phyloP scores from a whole-genome alignment of 2,888 invertebrate genomes.

The Leuctra nigra region DNA sequence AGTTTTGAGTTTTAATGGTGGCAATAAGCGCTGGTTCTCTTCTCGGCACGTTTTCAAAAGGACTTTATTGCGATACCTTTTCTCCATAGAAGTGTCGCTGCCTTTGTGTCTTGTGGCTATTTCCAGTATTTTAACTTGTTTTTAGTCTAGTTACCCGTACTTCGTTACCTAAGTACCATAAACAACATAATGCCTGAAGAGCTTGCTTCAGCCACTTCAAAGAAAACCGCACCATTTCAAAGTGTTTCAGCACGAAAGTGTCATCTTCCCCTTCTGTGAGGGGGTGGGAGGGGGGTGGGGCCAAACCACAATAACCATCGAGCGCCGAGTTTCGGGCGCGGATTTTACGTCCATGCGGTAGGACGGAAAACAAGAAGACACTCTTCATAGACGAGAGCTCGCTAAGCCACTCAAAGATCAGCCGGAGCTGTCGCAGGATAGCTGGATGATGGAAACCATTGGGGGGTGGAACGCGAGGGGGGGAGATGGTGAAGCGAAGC shows the following conservation, averaged over 20 bases:
- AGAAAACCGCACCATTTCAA: conserved; percentile 6
- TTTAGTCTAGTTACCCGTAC: too few relatives aligned
- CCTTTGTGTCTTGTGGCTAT: too few relatives aligned
- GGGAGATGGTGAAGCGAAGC: conserved; percentile 19
- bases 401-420: conserved; percentile 17
- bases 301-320: conserved; percentile 6
- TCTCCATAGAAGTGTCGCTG: too few relatives aligned
- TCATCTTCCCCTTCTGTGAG: neutral
- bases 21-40: too few relatives aligned
- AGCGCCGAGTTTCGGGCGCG: neutral
- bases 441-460: conserved; percentile 11
- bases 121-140: too few relatives aligned
- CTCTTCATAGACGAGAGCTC: conserved; percentile 9
- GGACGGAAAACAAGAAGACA: conserved; percentile 11
- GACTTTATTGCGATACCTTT: too few relatives aligned
- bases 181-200: neutral
- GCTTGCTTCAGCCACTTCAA: neutral
- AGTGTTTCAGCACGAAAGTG: neutral
- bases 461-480: conserved; percentile 4
- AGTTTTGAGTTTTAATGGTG: too few relatives aligned
- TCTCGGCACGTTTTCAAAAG: too few relatives aligned
- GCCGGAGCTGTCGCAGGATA: too few relatives aligned
- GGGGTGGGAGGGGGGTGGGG: neutral
- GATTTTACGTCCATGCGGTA: conserved; percentile 4
- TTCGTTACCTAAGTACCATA: too few relatives aligned